Percentiles rank a stretch among this genome's conserved stretches.
Conservation (phyloP, 2,113 vertebrate genomes). For the Bostrychus sinensis region DNA sequence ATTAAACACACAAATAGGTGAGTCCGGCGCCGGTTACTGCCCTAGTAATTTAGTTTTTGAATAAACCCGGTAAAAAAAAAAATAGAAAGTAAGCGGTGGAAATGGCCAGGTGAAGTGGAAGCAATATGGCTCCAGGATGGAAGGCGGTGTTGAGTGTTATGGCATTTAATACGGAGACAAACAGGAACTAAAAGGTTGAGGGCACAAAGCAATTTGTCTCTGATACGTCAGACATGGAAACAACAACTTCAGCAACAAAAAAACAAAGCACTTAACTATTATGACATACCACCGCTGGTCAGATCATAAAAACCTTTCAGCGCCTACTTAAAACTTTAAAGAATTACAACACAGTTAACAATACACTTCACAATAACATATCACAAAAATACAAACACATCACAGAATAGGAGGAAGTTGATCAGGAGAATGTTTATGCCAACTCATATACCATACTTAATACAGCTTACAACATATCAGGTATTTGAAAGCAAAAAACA, state of each 20-base stretch:
- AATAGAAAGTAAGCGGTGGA: conserved; percentile 70
- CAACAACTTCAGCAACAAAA: too few species aligned
- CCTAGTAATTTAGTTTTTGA: conserved; percentile 72
- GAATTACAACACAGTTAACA: too few species aligned
- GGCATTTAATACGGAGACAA: neutral
- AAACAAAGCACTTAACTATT: neutral
- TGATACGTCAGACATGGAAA: conserved; percentile 26
- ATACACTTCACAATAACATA: too few species aligned
- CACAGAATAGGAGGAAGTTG: too few species aligned
- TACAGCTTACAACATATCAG: too few species aligned
- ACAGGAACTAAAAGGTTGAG: neutral
- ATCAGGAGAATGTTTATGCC: too few species aligned
- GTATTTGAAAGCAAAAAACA: too few species aligned
- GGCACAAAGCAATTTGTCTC: conserved; percentile 1
- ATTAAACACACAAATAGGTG: conserved; percentile 99
- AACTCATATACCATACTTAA: too few species aligned
- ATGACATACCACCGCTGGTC: too few species aligned
- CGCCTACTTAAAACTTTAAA: too few species aligned
- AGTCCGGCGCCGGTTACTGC: conserved; percentile 84
- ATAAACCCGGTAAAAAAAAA: conserved; percentile 86
- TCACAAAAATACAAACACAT: too few species aligned
- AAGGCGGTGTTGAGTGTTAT: neutral
- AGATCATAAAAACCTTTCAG: too few species aligned
- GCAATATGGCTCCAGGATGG: conserved; percentile 10
- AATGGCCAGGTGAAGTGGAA: conserved; percentile 57